Conservation (phyloP, 1,140 invertebrate species). For the Rhyacophila brunnea region DNA sequence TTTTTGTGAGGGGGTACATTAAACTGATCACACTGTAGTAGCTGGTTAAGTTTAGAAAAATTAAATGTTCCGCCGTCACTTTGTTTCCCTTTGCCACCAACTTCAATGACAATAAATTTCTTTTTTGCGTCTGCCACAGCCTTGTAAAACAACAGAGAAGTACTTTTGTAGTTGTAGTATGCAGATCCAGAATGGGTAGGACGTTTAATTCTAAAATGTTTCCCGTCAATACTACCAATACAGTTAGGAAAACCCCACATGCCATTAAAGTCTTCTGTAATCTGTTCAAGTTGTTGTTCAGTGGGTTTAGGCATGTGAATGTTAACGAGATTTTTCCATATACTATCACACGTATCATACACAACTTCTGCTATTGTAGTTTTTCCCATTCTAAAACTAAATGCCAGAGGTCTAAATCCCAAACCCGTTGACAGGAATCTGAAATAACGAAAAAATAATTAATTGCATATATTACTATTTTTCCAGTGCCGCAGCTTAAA, state of each 20-base stretch:
- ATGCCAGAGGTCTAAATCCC: slow-evolving; percentile 24
- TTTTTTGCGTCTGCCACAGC: slow-evolving; percentile 43
- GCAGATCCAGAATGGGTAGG: slow-evolving; percentile 39
- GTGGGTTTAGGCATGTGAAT: slow-evolving; percentile 30
- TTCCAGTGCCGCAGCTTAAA: slow-evolving; percentile 12
- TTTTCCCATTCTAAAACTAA: slow-evolving; percentile 22
- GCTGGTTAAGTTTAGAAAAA: slow-evolving; percentile 23
- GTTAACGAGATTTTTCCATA: slow-evolving; percentile 6
- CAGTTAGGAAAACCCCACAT: slow-evolving; percentile 43
- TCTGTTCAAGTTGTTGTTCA: slow-evolving; percentile 35
- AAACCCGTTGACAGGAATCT: slow-evolving; percentile 23
- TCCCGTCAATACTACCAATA: slow-evolving; percentile 45
- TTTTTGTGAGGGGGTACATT: slow-evolving; percentile 23
- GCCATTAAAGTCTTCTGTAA: slow-evolving; percentile 39
- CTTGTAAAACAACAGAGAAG: slow-evolving; percentile 42
- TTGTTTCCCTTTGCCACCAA: slow-evolving; percentile 40
- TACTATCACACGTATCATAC: slow-evolving; percentile 25
- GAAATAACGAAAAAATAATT: slow-evolving; percentile 14
- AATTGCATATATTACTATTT: slow-evolving; percentile 3
- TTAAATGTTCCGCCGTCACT: slow-evolving; percentile 43
- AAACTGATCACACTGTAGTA: slow-evolving; percentile 23
- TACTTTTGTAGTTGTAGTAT: slow-evolving; percentile 49
- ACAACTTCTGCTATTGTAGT: slow-evolving; percentile 11
- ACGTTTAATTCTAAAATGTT: slow-evolving; percentile 41
- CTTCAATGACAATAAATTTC: slow-evolving; percentile 40